Evolutionary conservation across 1,140 invertebrate species (phyloP).

Genomic region (Mya arenaria): DNA sequence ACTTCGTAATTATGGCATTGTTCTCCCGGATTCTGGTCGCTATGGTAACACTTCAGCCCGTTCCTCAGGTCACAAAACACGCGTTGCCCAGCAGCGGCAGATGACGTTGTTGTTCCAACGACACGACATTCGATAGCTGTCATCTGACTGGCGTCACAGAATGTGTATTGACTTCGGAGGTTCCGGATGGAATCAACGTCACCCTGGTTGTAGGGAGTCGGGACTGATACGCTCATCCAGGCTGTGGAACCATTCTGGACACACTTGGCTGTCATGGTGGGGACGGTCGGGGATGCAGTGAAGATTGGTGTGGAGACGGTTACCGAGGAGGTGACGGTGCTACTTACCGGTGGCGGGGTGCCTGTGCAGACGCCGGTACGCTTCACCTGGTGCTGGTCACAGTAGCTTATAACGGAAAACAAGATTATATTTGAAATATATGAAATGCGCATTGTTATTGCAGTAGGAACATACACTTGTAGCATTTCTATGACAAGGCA

Average conservation of each 20-base stretch:
- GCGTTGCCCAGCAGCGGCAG: slow-evolving; percentile 62
- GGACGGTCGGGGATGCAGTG: slow-evolving; percentile 35
- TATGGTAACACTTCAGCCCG: slow-evolving; percentile 77
- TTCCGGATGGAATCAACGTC: slow-evolving; percentile 61
- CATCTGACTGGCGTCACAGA: slow-evolving; percentile 69
- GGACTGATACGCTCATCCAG: slow-evolving; percentile 68
- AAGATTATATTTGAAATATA: not conserved
- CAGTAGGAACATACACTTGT: too few species aligned
- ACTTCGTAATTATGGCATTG: slow-evolving; percentile 79
- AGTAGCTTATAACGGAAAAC: slow-evolving; percentile 49
- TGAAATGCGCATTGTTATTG: not conserved
- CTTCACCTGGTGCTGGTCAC: slow-evolving; percentile 58
- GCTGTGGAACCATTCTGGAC: slow-evolving; percentile 64
- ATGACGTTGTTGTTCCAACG: slow-evolving; percentile 51
- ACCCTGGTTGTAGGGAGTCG: slow-evolving; percentile 61
- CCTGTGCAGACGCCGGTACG: slow-evolving; percentile 58
- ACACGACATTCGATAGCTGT: slow-evolving; percentile 72
- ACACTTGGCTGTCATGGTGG: slow-evolving; percentile 53
- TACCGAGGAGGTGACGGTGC: not conserved
- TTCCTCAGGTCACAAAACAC: slow-evolving; percentile 73
- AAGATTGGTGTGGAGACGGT: not conserved
- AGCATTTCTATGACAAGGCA: too few species aligned
- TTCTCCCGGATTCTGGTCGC: slow-evolving; percentile 65
- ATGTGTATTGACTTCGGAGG: slow-evolving; percentile 60
- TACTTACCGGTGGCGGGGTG: slow-evolving; percentile 1